Conservation (phyloP, 2,113 vertebrate genomes). For the Scomber colias region DNA sequence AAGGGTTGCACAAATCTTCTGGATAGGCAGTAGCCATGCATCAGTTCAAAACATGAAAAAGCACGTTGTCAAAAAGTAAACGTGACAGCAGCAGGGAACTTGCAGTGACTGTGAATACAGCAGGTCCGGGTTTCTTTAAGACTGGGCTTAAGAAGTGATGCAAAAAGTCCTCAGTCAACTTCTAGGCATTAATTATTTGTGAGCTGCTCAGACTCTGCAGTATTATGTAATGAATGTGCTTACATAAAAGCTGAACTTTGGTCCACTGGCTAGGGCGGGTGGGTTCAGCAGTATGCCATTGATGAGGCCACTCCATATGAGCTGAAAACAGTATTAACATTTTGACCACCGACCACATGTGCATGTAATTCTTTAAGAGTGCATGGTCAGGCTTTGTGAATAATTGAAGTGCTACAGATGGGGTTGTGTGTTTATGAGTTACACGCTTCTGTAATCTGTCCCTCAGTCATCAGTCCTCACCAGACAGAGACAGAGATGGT, state of each 20-base stretch:
- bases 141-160: slow-evolving; percentile 53
- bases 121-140: slow-evolving; percentile 37
- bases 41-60: background rate
- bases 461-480: slow-evolving; percentile 3
- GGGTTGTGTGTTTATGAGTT: slow-evolving; percentile 13
- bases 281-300: slow-evolving; percentile 77
- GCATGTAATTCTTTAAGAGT: slow-evolving; percentile 50
- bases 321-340: slow-evolving; percentile 68
- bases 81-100: background rate
- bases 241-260: slow-evolving; percentile 88
- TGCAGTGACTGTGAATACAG: slow-evolving; percentile 32
- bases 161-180: slow-evolving; percentile 72
- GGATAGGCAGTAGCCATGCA: background rate
- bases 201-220: slow-evolving; percentile 83
- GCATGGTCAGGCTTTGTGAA: slow-evolving; percentile 48
- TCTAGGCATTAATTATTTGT: slow-evolving; percentile 86
- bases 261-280: slow-evolving; percentile 75
- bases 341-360: slow-evolving; percentile 43
- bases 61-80: background rate
- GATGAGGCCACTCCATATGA: slow-evolving; percentile 72
- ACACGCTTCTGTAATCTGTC: slow-evolving; percentile 18
- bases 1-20: background rate
- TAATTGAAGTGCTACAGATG: slow-evolving; percentile 56
- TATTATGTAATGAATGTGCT: slow-evolving; percentile 86
- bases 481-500: background rate